These are phyloP conservation scores for Phrynosoma platyrhinos DNA, from an alignment of 2,113 vertebrate species.

Conservation along the genomic window DNA sequence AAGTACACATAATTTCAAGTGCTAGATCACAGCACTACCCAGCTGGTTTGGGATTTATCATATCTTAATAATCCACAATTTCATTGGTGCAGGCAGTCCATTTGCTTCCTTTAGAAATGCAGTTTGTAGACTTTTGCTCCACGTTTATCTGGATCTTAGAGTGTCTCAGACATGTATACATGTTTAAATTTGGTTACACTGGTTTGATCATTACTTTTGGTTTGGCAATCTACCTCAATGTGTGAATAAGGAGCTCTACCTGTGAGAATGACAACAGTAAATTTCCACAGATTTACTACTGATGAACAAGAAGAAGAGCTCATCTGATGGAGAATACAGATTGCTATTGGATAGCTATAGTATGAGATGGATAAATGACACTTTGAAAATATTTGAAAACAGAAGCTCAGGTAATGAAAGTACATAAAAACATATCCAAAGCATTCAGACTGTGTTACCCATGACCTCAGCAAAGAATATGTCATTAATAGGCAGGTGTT, in stretches of 20 bases:
- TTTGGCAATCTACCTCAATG: constrained; percentile 1
- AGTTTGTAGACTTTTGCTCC: neutral
- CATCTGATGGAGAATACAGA: neutral
- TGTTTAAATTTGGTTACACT: constrained; percentile 30
- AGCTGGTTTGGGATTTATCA: too few relatives aligned
- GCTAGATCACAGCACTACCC: too few relatives aligned
- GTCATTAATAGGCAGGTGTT: constrained; percentile 17
- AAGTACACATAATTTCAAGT: too few relatives aligned
- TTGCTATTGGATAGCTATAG: neutral
- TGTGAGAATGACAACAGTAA: neutral
- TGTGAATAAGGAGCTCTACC: constrained; percentile 16
- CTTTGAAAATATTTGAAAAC: constrained; percentile 19
- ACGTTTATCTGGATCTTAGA: constrained; percentile 32
- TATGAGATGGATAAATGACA: constrained; percentile 41
- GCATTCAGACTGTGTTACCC: constrained; percentile 34
- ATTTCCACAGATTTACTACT: constrained; percentile 16
- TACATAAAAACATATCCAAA: neutral
- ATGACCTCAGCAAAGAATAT: constrained; percentile 45
- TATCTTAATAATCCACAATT: too few relatives aligned
- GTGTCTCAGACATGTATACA: neutral
- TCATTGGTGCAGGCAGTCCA: too few relatives aligned
- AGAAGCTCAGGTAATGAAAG: constrained; percentile 9
- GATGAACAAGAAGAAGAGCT: neutral
- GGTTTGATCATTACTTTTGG: neutral
- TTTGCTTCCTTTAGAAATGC: neutral